Evolutionary conservation across 2,888 invertebrate species (phyloP), one percentile per base, ranked within the genome.

Genomic region (Ditula angustiorana): DNA sequence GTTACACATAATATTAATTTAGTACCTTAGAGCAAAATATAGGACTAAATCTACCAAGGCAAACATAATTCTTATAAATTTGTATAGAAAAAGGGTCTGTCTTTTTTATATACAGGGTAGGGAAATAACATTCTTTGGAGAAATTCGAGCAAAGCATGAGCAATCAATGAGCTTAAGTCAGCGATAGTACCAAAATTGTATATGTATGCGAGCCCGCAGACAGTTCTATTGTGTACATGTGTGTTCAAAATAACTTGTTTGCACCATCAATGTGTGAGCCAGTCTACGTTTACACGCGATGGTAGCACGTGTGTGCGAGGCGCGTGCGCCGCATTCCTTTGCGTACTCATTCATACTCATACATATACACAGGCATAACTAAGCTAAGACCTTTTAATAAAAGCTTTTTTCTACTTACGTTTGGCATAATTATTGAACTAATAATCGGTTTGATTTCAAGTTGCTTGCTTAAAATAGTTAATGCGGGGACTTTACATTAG

Each of bases 251-350:
- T 81, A 86, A 86, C 89, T 86, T 78, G 89, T 89, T 88, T 82
- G 72, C 71, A 72, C 70, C 67, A 74, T 76, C 77, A 72, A 77
- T 73, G 78, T 82, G 82, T 78, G 74, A 69, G 61, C 69, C 69
- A 69, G 61, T 69, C 69, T 67, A 74, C 77, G 72, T 59, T 53
- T 47, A 62, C 50, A 57, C 58, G 72, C 71, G 69, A 71, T 47
- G 53, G 57, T 19, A 33, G 60, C 63, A 57, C 70, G 70, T 66
- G 73, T 69, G 71, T 67, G 60, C 37, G 59, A 49, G 73, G 66
- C 88, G 89, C 89, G 90, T 88, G 89, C 89, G 87, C 79, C 82
- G 78, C 90, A 90, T 90, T 90, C 90, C 89, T 75, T 35, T 76
- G 87, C 87, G 88, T 86, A 86, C 80, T 83, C 88, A 90, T 89